A percentile compares a stretch with the other conserved stretches of the same genome.
These are phyloP conservation scores for Acomys russatus DNA, from an alignment of 2,797 vertebrate species.

Conservation along the genomic window DNA sequence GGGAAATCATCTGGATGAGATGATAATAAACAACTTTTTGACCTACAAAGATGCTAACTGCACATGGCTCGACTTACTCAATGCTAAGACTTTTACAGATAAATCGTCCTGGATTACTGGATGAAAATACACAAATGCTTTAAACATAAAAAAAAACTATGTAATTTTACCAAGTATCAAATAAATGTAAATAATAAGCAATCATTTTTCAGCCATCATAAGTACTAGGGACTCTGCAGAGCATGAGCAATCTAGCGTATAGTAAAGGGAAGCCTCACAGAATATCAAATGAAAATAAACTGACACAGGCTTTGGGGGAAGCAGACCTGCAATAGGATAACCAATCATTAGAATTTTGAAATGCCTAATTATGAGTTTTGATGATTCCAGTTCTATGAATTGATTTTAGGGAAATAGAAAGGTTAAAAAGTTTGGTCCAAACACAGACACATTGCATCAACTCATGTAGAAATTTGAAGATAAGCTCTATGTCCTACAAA, in stretches of 20 bases:
- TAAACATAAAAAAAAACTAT: conserved; percentile 1
- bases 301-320: neutral
- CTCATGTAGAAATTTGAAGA: neutral
- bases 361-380: conserved; percentile 11
- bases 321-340: neutral
- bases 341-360: neutral
- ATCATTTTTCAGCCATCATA: neutral
- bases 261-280: rapidly evolving
- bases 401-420: neutral
- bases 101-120: conserved; percentile 39
- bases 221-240: neutral
- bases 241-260: rapidly evolving
- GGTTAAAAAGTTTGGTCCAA: neutral
- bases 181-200: neutral
- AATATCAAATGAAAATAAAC: rapidly evolving
- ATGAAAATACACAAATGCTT: conserved; percentile 47
- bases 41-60: conserved; percentile 42
- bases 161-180: conserved; percentile 5
- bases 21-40: conserved; percentile 6
- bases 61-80: neutral
- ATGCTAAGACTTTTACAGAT: neutral
- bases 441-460: neutral
- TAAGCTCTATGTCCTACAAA: neutral
- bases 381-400: conserved; percentile 20
- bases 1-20: neutral